Evolutionary conservation across 2,888 invertebrate species (phyloP).

Genomic region (Ceraclea dissimilis): DNA sequence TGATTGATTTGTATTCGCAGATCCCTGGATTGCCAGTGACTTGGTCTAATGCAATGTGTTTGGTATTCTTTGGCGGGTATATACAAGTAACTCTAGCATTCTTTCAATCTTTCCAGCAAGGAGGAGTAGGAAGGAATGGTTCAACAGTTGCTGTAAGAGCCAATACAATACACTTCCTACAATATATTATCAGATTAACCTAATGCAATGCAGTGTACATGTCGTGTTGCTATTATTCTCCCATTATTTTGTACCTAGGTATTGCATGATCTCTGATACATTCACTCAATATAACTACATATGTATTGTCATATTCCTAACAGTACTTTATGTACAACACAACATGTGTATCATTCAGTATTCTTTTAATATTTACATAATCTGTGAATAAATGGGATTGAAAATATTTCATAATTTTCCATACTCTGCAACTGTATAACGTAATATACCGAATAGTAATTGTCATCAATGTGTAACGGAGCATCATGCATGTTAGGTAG

Average conservation of each 20-base stretch:
- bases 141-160: constrained; percentile 89
- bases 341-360: too few species aligned
- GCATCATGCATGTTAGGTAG: too few species aligned
- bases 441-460: too few species aligned
- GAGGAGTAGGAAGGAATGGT: constrained; percentile 94
- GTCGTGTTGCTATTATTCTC: background rate
- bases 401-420: too few species aligned
- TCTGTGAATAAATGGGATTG: too few species aligned
- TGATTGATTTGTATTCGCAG: constrained; percentile 32
- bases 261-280: background rate
- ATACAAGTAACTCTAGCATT: constrained; percentile 59
- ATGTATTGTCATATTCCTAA: too few species aligned
- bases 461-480: too few species aligned
- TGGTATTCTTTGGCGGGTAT: constrained; percentile 54
- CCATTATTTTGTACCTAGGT: background rate
- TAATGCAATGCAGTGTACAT: background rate
- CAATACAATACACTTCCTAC: background rate
- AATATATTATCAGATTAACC: too few species aligned
- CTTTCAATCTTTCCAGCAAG: constrained; percentile 63
- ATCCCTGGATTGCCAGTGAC: constrained; percentile 40
- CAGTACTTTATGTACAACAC: too few species aligned
- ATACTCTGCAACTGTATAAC: too few species aligned
- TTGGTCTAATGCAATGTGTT: constrained; percentile 39
- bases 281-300: too few species aligned
- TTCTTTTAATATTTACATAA: too few species aligned